Evolutionary conservation across 2,113 vertebrate genomes (phyloP), one percentile per base, ranked within the genome.

Genomic region (Hydropotes inermis): DNA sequence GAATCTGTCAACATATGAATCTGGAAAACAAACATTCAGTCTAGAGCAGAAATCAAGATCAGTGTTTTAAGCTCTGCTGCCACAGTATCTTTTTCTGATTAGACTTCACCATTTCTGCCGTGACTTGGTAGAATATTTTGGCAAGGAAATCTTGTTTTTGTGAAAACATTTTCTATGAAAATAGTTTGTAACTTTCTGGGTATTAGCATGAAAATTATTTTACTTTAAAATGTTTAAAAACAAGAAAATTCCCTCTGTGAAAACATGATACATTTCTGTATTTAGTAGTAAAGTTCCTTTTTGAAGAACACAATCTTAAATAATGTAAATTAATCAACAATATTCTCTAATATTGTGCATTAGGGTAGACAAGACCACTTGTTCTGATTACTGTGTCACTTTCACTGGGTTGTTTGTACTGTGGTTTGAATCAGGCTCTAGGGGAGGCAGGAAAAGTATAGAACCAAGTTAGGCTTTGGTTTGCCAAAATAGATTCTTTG

Each of bases 191-290:
- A 45, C 27, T 76, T 60, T 81, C 25, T 83, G 23, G 87, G 15
- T 81, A 87, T 6, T 89, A 25, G 30, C 61, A 23, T 76, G 28
- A 87, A 87, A 94, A 83, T 9, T 52, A 55, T 50, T 85, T 93
- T 60, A 89, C 79, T 50, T 89, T 78, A 30, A 88, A 95, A 61
- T 64, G 67, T 50, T 95, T 67, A 47, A 92, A 91, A 87, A 91
- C 52, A 36, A 58, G 58, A 43, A 82, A 82, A 57, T 92, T 82
- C 19, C 33, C 57, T 83, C 13, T 27, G 36, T 36, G 60, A 36
- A 87, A 91, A 45, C 15, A 45, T 76, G 21, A 76, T 47, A 84
- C 19, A 39, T n/a, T 27, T 92, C 79, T 88, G 36, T 57, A 85
- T 58, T 50, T 30, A 88, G 17, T 50, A 95, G 50, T 58, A 64